Base-by-base conservation (phyloP, 2,113 vertebrate species). In the Mystacornis crossleyi region DNA sequence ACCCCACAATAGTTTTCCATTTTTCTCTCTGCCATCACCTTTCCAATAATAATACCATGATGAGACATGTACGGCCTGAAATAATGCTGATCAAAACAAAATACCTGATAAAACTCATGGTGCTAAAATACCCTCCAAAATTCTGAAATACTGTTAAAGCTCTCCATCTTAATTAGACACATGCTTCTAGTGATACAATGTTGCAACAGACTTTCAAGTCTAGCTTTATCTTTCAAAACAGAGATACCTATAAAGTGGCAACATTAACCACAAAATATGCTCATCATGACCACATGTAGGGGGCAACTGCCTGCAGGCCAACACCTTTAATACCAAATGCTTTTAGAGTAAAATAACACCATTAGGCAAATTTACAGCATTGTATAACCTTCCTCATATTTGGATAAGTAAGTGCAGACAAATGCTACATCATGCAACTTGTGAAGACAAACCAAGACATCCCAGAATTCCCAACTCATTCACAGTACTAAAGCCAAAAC, bases 201-300 rank as follows among this genome's bases (percentile, higher is more conserved):
- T 4, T 70, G 18, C 33, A 77, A 34, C 2, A 77, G 21, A 21
- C 28, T 80, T 82, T 69, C 33, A 67, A 16, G 23, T 18, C 20
- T 16, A 61, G 23, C 18, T 89, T 81, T 45, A 62, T 14, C 9
- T 67, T 78, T 71, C 47, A 74, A 84, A 94, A 54, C 0, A 62
- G 14, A 38, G 20, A 29, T 8, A 64, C 29, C 21, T 17, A 62
- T 23, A 26, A 81, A 73, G 18, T 4, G 2, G 23, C 14, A 84
- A 57, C 8, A 26, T 28, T 16, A 77, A 58, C 11, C 28, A 80
- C 28, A 14, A 75, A 51, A 83, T 4, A 71, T 0, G 9, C 11
- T 62, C 1, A 14, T 34, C 28, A 1, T 19, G 25, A 79, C 2
- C 33, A 80, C 71, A 45, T 0, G 0, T 40, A 82, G 62, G 3